Base-by-base conservation (phyloP, 2,888 invertebrate species). In the Clanis bilineata region DNA sequence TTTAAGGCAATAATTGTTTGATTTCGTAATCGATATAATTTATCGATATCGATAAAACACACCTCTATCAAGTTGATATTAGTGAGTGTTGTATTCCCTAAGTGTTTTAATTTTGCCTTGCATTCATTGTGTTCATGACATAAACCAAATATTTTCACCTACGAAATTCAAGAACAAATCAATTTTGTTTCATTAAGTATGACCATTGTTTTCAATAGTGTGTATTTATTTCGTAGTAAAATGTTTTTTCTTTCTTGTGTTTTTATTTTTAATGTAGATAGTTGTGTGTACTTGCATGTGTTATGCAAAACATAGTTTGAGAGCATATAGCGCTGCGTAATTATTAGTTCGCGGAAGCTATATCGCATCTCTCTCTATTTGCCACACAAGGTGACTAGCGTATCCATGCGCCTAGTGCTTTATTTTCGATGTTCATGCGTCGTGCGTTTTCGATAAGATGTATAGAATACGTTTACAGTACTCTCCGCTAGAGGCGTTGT, bases 151-250 rank as follows among this genome's bases (percentile, higher is more conserved):
- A 73, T 64, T 57, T 59, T 56, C 47, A 57, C 58, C 59, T 57
- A 61, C 56, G 51, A 60, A 51, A 58, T 38, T 39, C 57, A 63
- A 61, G 69, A 68, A 64, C 62, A 64, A 73, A 39, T 45, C 62
- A 44, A 60, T 60, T 64, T 71, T 70, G 70, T 66, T 56, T 66
- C 66, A 62, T 47, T 65, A 56, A 58, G 68, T 61, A 57, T 61
- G 65, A 65, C 64, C 70, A 70, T 74, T 79, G 77, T 81, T 78
- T 78, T 57, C 73, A 51, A 38, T 51, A 51, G 39, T 28, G 15
- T 58, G 39, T 80, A 82, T 85, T 85, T 84, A 83, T 83, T 85
- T 77, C 62, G 76, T 76, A 90, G 86, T 87, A 87, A 88, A 87
- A 71, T 68, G 73, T 80, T 86, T 84, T 81, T 81, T 79, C 82